These are phyloP conservation scores for Actinemys pallida DNA, from an alignment of 2,113 vertebrate genomes.

Conservation along the genomic window DNA sequence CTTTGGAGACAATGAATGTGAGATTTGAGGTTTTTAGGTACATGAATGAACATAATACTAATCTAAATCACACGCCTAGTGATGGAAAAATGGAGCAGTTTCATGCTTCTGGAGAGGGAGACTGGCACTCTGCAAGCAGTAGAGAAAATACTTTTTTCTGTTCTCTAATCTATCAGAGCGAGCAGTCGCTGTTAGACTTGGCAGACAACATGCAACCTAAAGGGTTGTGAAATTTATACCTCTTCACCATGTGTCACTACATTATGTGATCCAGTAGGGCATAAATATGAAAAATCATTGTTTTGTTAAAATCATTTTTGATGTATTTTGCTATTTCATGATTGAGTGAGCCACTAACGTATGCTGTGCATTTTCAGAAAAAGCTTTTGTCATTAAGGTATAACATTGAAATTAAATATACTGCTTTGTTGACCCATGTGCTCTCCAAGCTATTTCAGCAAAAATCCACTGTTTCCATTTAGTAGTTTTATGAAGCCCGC, in stretches of 20 bases:
- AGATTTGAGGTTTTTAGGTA: conserved; percentile 27
- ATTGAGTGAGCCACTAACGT: conserved; percentile 1
- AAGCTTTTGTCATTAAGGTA: not conserved
- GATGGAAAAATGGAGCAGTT: not conserved
- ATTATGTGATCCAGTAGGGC: not conserved
- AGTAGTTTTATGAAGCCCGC: not conserved
- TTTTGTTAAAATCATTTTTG: not conserved
- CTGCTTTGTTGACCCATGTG: not conserved
- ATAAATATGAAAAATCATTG: not conserved
- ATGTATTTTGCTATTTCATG: conserved; percentile 15
- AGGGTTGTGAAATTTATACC: not conserved
- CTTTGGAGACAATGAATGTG: not conserved
- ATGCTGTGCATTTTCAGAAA: not conserved
- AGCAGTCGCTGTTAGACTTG: not conserved
- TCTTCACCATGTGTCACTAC: not conserved
- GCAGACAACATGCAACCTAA: not conserved
- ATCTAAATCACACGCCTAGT: not conserved
- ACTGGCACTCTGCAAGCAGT: accelerated
- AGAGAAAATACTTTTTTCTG: not conserved
- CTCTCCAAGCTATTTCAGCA: not conserved
- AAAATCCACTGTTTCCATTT: not conserved
- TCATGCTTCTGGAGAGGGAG: not conserved
- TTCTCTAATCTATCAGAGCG: not conserved
- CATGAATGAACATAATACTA: not conserved
- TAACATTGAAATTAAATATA: not conserved